phyloP scores from a whole-genome alignment of 2,797 vertebrate species.

The Tadarida brasiliensis region DNA sequence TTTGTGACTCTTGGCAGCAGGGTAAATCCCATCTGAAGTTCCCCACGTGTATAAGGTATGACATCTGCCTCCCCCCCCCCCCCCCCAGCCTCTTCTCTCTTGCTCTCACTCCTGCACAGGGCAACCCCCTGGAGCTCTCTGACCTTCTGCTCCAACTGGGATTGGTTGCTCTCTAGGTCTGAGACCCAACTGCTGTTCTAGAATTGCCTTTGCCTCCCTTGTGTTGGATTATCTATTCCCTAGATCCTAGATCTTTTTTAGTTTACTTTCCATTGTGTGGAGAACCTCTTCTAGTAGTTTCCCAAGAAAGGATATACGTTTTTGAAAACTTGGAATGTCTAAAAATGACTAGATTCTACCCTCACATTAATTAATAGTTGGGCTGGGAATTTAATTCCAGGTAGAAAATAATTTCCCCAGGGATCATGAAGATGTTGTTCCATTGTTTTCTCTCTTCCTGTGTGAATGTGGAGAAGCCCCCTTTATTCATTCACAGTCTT shows the following conservation, averaged over 20 bases:
- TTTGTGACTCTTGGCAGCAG: not conserved
- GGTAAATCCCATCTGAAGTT: not conserved
- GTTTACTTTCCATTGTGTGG: not conserved
- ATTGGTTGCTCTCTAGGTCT: not conserved
- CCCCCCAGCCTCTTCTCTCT: no score
- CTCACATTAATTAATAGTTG: not conserved
- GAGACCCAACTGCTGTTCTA: not conserved
- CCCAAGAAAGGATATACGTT: not conserved
- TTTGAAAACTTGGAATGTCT: not conserved
- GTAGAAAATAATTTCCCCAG: conserved; percentile 1
- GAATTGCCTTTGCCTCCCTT: not conserved
- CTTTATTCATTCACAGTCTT: not conserved
- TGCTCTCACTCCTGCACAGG: not conserved
- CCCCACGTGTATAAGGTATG: not conserved
- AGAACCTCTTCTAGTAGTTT: not conserved
- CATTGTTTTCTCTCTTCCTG: not conserved
- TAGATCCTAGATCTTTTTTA: not conserved
- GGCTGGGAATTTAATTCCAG: not conserved
- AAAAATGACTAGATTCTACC: not conserved
- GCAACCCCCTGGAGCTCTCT: not conserved
- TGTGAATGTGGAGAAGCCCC: not conserved
- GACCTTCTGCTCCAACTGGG: not conserved
- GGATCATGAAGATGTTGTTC: not conserved
- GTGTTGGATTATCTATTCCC: not conserved
- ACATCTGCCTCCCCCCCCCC: rapidly evolving